phyloP scores from a whole-genome alignment of 2,888 invertebrate genomes.

The Eupithecia tripunctaria region DNA sequence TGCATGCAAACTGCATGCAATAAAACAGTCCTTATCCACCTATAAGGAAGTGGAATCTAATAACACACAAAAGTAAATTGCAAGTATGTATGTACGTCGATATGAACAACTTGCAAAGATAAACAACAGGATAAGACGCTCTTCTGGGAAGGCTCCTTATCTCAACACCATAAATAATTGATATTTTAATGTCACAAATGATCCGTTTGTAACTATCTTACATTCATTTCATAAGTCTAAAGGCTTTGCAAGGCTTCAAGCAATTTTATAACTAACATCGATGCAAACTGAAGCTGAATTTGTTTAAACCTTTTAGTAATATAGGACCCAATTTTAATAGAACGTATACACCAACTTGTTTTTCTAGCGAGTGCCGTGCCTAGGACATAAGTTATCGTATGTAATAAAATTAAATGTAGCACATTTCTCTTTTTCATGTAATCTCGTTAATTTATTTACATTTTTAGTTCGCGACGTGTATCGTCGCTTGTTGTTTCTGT shows the following conservation, averaged over 20 bases:
- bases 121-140: constrained; percentile 48
- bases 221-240: constrained; percentile 53
- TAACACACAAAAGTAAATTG: constrained; percentile 32
- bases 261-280: constrained; percentile 42
- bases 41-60: constrained; percentile 17
- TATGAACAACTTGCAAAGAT: constrained; percentile 45
- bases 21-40: background rate
- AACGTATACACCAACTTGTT: constrained; percentile 65
- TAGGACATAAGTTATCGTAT: constrained; percentile 82
- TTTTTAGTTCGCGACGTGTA: constrained; percentile 80
- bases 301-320: constrained; percentile 18
- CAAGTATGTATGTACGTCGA: constrained; percentile 29
- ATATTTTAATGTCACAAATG: constrained; percentile 84
- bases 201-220: constrained; percentile 80
- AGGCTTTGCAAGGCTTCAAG: constrained; percentile 38
- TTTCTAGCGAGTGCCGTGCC: constrained; percentile 77
- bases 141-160: constrained; percentile 72
- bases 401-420: constrained; percentile 85
- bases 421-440: constrained; percentile 84
- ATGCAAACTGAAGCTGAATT: constrained; percentile 34
- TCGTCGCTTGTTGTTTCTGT: constrained; percentile 66
- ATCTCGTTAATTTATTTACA: constrained; percentile 83
- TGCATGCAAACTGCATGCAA: background rate
- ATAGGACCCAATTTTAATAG: constrained; percentile 47
- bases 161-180: constrained; percentile 82